Conservation (phyloP, 2,888 invertebrate species). For the Nysson spinosus region DNA sequence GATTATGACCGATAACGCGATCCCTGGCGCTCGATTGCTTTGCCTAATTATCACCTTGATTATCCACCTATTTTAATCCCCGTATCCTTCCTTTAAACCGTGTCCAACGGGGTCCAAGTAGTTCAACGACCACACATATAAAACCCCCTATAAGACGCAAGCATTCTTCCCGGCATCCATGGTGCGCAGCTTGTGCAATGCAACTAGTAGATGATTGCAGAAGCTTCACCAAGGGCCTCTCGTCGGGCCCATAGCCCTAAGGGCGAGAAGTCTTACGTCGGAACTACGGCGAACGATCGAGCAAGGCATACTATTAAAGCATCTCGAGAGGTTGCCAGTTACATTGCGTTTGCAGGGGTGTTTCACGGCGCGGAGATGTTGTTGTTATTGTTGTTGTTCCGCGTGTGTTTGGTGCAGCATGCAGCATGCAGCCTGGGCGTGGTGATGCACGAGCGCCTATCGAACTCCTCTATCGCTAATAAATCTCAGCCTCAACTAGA, state of each 20-base stretch:
- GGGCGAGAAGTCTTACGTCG: conserved; percentile 39
- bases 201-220: conserved; percentile 43
- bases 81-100: neutral
- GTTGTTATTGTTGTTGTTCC: conserved; percentile 12
- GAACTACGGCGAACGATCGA: conserved; percentile 38
- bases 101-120: neutral
- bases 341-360: conserved; percentile 38
- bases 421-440: conserved; percentile 69
- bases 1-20: conserved; percentile 45
- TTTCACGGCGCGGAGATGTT: conserved; percentile 38
- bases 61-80: neutral
- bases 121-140: neutral
- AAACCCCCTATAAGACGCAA: no score
- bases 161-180: no score
- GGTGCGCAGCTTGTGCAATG: neutral
- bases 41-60: conserved; percentile 47
- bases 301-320: conserved; percentile 49
- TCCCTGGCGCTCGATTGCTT: conserved; percentile 58
- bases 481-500: conserved; percentile 75
- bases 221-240: conserved; percentile 15
- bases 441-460: conserved; percentile 75
- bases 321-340: conserved; percentile 11
- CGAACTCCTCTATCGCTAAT: conserved; percentile 72
- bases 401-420: conserved; percentile 34
- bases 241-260: conserved; percentile 24